Evolutionary conservation across 2,797 vertebrate genomes (phyloP), one percentile per base, ranked within the genome.

Genomic region (Crocodylus rhombifer): DNA sequence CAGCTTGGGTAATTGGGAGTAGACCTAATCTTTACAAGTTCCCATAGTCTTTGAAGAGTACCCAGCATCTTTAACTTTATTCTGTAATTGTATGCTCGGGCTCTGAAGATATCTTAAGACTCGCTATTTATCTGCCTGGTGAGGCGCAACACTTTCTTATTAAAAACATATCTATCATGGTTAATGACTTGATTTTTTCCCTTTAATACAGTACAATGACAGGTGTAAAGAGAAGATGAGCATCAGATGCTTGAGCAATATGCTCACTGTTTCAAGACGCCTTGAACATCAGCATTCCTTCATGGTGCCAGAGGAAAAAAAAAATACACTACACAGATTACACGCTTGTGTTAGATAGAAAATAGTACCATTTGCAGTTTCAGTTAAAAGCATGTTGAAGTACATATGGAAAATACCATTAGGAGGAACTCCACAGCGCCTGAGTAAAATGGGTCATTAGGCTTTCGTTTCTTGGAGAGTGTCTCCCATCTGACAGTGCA

Each of bases 361-460:
- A 98, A 98, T 97, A 97, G 96, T 97, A 97, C 98, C 98, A 98
- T 98, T 98, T 98, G 98, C 98, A 98, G 98, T 98, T 98, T 98
- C 97, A 97, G 98, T 98, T 98, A 98, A 98, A 98, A 98, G 98
- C 98, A 98, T 98, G 97, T 98, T 98, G 97, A 97, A 98, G 98
- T 98, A 98, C 98, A 99, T 99, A 99, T 99, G 99, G 98, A 98
- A 98, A 98, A 98, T 97, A 98, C 98, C 98, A 99, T 99, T 99
- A 99, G 98, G 97, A 98, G 97, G 97, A 98, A 98, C 98, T 98
- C 98, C 97, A 96, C 97, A 98, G 98, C 95, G 98, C 98, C 97
- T 96, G 98, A 98, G 99, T 99, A 98, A 99, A 99, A 99, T 97
- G 98, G 99, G 98, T 99, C 99, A 99, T 99, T 99, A 99, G 98